Base-by-base conservation (phyloP, 2,888 invertebrate genomes). In the Labia minor region DNA sequence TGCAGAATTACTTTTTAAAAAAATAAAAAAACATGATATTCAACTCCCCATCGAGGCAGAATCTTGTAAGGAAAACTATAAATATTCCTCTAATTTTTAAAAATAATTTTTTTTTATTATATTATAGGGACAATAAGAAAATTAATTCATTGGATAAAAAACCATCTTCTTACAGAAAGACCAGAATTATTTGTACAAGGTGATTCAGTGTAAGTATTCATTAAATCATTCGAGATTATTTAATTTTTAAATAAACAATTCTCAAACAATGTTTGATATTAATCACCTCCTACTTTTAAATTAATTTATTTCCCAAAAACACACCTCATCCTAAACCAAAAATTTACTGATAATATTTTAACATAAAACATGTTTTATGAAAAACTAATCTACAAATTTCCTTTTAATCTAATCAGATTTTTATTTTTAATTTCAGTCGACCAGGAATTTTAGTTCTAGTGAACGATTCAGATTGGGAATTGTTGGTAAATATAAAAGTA, bases 391-490 rank as follows among this genome's bases (percentile, higher is more conserved):
- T n/a, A n/a, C n/a, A n/a, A n/a, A n/a, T n/a, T n/a, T n/a, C n/a
- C n/a, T n/a, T n/a, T 18, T 66, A n/a, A 19, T 26, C 18, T 21
- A 21, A 19, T 16, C 10, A 33, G 21, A 33, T 1, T 21, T 63
- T 20, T 26, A 61, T 80, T 62, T 80, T 78, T 73, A 70, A 79
- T 74, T 77, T 66, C 73, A 83, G 83, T 70, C 79, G 96, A 64
- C 95, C 96, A 0, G 97, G 97, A 1, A 97, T 98, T 69, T 78
- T 98, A 64, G 95, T 98, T 0, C 79, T 98, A 1, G 85, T 98
- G 8, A 98, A 98, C 75, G 96, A 98, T 72, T 84, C 90, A 0
- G 98, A 98, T 75, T 98, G 97, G 97, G 96, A 98, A 77, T 79
- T 98, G 16, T 77, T 86, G 77, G 88, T 86, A 80, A 81, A 80